Conservation (phyloP, 2,888 invertebrate genomes). For the Callyntrura sp. region DNA sequence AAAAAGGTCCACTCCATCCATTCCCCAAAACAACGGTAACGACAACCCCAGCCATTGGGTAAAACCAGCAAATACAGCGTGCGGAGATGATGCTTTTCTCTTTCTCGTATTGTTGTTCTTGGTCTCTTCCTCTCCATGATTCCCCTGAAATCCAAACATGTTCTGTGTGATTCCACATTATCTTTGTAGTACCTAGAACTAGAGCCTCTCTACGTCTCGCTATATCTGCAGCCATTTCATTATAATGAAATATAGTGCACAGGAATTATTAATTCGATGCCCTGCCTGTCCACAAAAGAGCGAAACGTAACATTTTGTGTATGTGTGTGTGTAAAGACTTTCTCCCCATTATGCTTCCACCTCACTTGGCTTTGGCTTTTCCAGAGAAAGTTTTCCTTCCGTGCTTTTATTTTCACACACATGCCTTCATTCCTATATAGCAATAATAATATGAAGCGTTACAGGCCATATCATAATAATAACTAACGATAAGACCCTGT, state of each 20-base stretch:
- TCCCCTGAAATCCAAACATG: background rate
- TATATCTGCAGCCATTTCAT: background rate
- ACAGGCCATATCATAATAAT: background rate
- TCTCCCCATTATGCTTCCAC: conserved; percentile 38
- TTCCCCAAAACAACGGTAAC: background rate
- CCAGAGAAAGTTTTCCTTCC: conserved; percentile 34
- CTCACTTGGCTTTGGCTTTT: conserved; percentile 33
- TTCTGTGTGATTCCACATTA: background rate
- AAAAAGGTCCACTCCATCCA: background rate
- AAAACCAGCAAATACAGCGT: conserved; percentile 2
- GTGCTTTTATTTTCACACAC: conserved; percentile 19
- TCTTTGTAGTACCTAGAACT: background rate
- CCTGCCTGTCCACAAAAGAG: conserved; percentile 33
- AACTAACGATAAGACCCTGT: conserved; percentile 51
- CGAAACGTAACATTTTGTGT: conserved; percentile 8
- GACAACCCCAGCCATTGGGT: background rate
- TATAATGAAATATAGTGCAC: background rate
- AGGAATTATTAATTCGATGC: conserved; percentile 36
- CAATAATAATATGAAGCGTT: background rate
- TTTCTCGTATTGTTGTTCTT: conserved; percentile 6
- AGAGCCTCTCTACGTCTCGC: background rate
- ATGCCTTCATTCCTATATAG: background rate
- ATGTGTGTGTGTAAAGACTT: background rate
- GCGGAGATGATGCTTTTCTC: background rate
- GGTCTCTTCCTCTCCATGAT: background rate